phyloP scores from a whole-genome alignment of 2,888 invertebrate genomes.

The Petrophora chlorosata region DNA sequence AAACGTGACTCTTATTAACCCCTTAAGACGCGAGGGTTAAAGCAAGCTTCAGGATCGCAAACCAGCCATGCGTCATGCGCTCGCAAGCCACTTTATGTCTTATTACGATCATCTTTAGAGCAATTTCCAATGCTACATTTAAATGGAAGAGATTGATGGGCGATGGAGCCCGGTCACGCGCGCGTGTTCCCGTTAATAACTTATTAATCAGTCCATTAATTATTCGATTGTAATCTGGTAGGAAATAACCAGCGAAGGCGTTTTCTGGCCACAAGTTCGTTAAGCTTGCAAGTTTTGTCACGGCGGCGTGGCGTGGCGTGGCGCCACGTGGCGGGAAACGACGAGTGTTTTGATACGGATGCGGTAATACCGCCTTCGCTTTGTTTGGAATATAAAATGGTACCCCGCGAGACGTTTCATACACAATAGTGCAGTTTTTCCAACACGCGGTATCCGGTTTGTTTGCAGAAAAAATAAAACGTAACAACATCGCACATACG shows the following conservation, averaged over 20 bases:
- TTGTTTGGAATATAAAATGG: neutral
- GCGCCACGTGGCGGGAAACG: neutral
- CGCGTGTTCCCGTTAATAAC: slow-evolving; percentile 11
- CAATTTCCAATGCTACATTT: neutral
- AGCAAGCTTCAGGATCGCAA: slow-evolving; percentile 17
- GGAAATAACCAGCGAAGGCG: slow-evolving; percentile 1
- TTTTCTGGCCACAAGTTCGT: neutral
- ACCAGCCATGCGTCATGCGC: slow-evolving; percentile 2
- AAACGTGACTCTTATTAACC: slow-evolving; percentile 19
- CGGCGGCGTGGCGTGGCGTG: neutral
- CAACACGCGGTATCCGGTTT: neutral
- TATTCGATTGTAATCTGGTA: slow-evolving; percentile 19
- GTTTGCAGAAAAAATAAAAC: neutral
- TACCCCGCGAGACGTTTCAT: neutral
- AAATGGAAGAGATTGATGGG: slow-evolving; percentile 2
- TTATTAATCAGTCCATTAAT: slow-evolving; percentile 19
- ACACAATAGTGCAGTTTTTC: neutral
- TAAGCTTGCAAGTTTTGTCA: neutral
- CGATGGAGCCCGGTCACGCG: slow-evolving; percentile 8
- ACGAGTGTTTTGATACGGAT: neutral
- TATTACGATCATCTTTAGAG: neutral
- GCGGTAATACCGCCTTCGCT: neutral
- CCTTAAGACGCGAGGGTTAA: slow-evolving; percentile 13
- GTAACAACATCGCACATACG: neutral
- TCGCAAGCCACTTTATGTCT: neutral